Conservation (phyloP, 1,140 invertebrate genomes). For the Battus philenor region DNA sequence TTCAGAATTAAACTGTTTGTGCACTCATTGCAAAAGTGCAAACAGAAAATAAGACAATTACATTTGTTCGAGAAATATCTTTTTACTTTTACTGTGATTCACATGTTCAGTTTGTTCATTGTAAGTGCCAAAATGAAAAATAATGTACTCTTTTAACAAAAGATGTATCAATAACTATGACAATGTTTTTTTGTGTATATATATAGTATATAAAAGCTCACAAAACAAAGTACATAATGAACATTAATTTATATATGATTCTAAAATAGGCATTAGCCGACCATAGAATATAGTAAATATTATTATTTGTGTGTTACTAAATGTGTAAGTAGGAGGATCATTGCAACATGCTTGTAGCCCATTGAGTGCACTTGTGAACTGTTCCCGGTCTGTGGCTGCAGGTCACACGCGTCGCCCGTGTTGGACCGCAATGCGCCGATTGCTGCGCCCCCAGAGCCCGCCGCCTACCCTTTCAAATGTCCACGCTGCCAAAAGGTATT, state of each 20-base stretch:
- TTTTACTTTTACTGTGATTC: background rate
- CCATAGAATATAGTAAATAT: no score
- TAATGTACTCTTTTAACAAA: background rate
- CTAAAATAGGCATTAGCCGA: no score
- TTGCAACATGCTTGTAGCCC: no score
- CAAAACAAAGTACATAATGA: no score
- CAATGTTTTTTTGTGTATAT: no score
- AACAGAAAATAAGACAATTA: background rate
- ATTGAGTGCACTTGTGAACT: no score
- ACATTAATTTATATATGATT: no score
- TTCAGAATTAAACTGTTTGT: constrained; percentile 7
- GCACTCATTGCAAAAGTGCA: background rate
- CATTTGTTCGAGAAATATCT: background rate
- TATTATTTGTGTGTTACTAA: no score
- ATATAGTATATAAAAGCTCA: no score
- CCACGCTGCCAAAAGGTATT: constrained; percentile 49
- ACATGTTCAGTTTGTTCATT: no score
- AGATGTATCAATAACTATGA: background rate
- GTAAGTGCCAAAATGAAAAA: no score
- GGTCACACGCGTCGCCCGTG: constrained; percentile 29
- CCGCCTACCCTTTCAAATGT: constrained; percentile 30
- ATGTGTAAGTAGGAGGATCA: no score
- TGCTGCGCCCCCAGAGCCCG: constrained; percentile 34
- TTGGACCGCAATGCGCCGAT: constrained; percentile 19
- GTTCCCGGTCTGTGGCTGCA: constrained; percentile 17